Conservation (phyloP, 2,888 invertebrate genomes). For the Macrophya alboannulata region DNA sequence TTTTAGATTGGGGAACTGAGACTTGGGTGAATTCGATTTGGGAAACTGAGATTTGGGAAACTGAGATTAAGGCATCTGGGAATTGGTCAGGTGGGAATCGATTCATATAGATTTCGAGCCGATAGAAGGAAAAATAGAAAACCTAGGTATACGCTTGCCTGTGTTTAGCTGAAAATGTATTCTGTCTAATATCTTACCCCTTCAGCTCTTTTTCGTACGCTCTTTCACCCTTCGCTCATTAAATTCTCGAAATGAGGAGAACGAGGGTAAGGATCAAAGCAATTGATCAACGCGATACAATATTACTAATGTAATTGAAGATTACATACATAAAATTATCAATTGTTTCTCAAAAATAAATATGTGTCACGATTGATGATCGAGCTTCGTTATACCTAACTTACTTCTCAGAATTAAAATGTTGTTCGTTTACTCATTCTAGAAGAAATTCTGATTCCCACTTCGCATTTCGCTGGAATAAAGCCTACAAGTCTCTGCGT, state of each 20-base stretch:
- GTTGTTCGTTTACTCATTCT: not conserved
- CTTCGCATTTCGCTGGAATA: not conserved
- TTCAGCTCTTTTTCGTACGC: not conserved
- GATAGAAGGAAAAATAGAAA: not conserved
- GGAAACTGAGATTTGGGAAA: not conserved
- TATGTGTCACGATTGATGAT: not conserved
- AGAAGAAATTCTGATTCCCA: not conserved
- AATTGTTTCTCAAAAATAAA: not conserved
- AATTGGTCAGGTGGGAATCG: conserved; percentile 5
- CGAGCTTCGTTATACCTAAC: not conserved
- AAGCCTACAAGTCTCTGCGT: not conserved
- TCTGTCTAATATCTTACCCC: not conserved
- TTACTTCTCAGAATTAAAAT: not conserved
- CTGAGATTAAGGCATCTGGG: not conserved
- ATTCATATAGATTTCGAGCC: not conserved
- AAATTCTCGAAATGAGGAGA: not conserved
- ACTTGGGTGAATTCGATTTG: not conserved
- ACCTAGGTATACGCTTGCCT: not conserved
- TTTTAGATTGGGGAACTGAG: not conserved
- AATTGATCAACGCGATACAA: too few relatives aligned
- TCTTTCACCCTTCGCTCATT: not conserved
- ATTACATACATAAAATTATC: too few relatives aligned
- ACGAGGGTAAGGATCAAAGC: too few relatives aligned
- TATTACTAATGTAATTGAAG: too few relatives aligned
- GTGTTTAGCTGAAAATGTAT: not conserved